A percentile compares a stretch with the other conserved stretches of the same genome.
Conservation (phyloP, 1,140 invertebrate species). For the Drosophila seguyi region DNA sequence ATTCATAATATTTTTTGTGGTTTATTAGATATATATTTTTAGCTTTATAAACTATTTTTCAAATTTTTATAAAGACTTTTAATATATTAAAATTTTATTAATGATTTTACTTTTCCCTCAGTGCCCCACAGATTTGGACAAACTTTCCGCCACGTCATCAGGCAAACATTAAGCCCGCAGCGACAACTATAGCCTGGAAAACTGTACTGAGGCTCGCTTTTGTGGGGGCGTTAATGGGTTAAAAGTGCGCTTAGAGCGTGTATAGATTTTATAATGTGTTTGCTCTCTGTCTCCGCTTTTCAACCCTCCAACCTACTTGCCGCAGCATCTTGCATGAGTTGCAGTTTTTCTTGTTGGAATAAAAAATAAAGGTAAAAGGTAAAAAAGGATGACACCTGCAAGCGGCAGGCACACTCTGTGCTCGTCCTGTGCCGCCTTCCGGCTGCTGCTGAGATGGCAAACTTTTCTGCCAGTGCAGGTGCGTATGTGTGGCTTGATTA, state of each 20-base stretch:
- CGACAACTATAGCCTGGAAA: slow-evolving; percentile 29
- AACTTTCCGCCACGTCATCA: slow-evolving; percentile 75
- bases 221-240: slow-evolving; percentile 77
- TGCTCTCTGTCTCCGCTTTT: slow-evolving; percentile 32
- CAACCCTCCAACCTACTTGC: not conserved
- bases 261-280: slow-evolving; percentile 82
- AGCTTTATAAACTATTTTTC: too few relatives aligned
- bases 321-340: slow-evolving; percentile 59
- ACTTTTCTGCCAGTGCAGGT: slow-evolving; percentile 45
- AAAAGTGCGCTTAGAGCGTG: slow-evolving; percentile 79
- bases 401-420: slow-evolving; percentile 24
- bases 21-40: not conserved
- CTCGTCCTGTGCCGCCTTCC: slow-evolving; percentile 61
- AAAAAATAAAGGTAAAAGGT: slow-evolving; percentile 19
- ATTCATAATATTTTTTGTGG: not conserved
- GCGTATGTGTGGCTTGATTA: slow-evolving; percentile 66
- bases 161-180: slow-evolving; percentile 60
- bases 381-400: slow-evolving; percentile 57
- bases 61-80: too few relatives aligned
- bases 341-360: slow-evolving; percentile 41
- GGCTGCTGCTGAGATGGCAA: slow-evolving; percentile 71
- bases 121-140: slow-evolving; percentile 16
- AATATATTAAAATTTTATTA: not conserved
- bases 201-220: slow-evolving; percentile 27
- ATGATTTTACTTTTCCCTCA: not conserved